Conservation (phyloP, 1,140 invertebrate genomes). For the Trichogramma pretiosum region DNA sequence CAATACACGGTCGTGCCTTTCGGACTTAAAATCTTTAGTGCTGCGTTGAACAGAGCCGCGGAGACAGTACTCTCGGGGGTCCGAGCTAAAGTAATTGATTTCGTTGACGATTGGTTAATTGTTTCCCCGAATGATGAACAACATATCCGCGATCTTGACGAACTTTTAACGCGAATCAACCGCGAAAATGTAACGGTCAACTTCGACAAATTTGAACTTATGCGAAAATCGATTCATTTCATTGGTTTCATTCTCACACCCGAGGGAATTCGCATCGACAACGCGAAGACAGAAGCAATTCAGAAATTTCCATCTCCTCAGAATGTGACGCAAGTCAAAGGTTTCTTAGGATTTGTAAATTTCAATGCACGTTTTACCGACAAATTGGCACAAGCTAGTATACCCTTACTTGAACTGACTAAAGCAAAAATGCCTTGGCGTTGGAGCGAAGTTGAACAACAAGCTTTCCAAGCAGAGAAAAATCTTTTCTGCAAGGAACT, state of each 20-base stretch:
- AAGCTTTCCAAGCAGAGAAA: slow-evolving; percentile 1
- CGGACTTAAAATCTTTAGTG: neutral
- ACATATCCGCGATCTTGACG: neutral
- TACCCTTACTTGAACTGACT: slow-evolving; percentile 13
- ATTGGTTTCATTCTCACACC: slow-evolving; percentile 2
- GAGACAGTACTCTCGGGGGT: neutral
- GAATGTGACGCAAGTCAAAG: slow-evolving; percentile 30
- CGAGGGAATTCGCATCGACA: slow-evolving; percentile 10
- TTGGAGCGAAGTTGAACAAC: neutral
- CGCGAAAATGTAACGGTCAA: slow-evolving; percentile 6
- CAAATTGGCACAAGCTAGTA: slow-evolving; percentile 16
- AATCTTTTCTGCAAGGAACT: neutral
- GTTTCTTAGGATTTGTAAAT: slow-evolving; percentile 39
- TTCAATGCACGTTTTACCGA: slow-evolving; percentile 38
- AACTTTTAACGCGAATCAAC: neutral
- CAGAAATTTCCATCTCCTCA: slow-evolving; percentile 19
- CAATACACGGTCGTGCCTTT: neutral
- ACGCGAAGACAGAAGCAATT: slow-evolving; percentile 13
- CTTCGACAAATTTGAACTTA: slow-evolving; percentile 2
- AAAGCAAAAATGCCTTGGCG: neutral
- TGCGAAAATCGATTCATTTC: slow-evolving; percentile 6
- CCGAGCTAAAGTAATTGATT: neutral
- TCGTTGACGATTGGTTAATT: neutral
- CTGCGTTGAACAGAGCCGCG: neutral
- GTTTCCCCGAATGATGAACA: neutral